These are phyloP conservation scores for Hoplodrina ambigua DNA, from an alignment of 2,888 invertebrate species.

Conservation along the genomic window DNA sequence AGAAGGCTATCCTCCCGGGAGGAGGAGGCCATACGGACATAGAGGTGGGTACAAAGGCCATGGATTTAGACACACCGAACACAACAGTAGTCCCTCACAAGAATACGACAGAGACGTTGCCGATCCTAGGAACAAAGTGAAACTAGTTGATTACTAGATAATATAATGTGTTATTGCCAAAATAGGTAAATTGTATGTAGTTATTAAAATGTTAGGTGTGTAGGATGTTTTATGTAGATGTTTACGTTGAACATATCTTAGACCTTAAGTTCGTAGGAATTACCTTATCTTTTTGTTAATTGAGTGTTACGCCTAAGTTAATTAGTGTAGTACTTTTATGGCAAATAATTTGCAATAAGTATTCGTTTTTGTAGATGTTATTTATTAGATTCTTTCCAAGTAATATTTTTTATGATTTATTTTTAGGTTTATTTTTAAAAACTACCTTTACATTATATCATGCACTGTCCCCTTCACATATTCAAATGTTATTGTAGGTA, in stretches of 20 bases:
- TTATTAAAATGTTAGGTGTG: conserved; percentile 55
- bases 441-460: conserved; percentile 7
- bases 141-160: conserved; percentile 84
- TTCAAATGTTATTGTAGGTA: conserved; percentile 21
- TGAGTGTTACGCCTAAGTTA: conserved; percentile 23
- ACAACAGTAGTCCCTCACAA: conserved; percentile 59
- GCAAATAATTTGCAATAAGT: conserved; percentile 27
- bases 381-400: conserved; percentile 2
- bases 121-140: conserved; percentile 77
- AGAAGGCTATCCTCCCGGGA: conserved; percentile 62
- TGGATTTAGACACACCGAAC: conserved; percentile 59
- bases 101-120: conserved; percentile 58
- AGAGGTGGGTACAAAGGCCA: conserved; percentile 75
- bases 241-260: conserved; percentile 60
- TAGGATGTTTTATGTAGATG: conserved; percentile 50
- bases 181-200: conserved; percentile 56
- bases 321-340: conserved; percentile 22
- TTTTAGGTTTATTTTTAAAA: conserved; percentile 6
- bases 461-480: conserved; percentile 19
- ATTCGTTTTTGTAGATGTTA: conserved; percentile 28
- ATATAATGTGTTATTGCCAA: conserved; percentile 64
- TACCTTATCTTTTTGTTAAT: conserved; percentile 20
- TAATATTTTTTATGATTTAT: not conserved
- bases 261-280: conserved; percentile 37
- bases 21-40: conserved; percentile 72